These are phyloP conservation scores for Cyanocitta stelleri DNA, from an alignment of 2,113 vertebrate species.

Conservation along the genomic window DNA sequence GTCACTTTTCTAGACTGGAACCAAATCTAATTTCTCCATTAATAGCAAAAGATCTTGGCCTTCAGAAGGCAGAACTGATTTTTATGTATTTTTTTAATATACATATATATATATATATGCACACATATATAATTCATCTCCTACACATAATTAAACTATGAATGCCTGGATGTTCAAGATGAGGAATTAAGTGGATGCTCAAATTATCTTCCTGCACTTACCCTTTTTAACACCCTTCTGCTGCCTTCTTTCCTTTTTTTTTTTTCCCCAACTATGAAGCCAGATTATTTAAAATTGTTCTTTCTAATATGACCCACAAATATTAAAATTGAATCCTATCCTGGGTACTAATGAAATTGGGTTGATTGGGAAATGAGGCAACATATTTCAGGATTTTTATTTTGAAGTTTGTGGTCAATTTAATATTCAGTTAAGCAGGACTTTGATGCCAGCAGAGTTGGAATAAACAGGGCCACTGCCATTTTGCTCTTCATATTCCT, in stretches of 20 bases:
- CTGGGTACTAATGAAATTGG: neutral
- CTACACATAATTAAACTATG: constrained; percentile 48
- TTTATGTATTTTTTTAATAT: neutral
- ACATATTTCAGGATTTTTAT: neutral
- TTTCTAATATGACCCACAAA: constrained; percentile 15
- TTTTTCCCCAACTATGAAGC: constrained; percentile 37
- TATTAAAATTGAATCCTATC: constrained; percentile 2
- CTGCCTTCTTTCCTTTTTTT: neutral
- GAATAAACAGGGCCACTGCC: neutral
- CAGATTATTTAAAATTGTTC: constrained; percentile 38
- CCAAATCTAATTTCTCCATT: constrained; percentile 54
- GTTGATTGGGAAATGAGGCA: neutral
- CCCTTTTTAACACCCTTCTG: constrained; percentile 14
- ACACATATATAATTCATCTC: constrained; percentile 11
- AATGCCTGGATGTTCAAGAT: constrained; percentile 38
- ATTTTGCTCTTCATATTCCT: neutral
- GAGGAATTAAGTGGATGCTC: constrained; percentile 12
- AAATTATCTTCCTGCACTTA: neutral
- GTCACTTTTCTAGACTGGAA: constrained; percentile 29
- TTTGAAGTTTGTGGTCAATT: constrained; percentile 4
- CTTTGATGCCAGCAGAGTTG: neutral
- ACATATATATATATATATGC: neutral
- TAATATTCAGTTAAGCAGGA: neutral
- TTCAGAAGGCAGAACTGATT: constrained; percentile 37
- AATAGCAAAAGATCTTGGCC: constrained; percentile 39